Base-by-base conservation (phyloP, 2,797 vertebrate species). In the Sylvia borin region DNA sequence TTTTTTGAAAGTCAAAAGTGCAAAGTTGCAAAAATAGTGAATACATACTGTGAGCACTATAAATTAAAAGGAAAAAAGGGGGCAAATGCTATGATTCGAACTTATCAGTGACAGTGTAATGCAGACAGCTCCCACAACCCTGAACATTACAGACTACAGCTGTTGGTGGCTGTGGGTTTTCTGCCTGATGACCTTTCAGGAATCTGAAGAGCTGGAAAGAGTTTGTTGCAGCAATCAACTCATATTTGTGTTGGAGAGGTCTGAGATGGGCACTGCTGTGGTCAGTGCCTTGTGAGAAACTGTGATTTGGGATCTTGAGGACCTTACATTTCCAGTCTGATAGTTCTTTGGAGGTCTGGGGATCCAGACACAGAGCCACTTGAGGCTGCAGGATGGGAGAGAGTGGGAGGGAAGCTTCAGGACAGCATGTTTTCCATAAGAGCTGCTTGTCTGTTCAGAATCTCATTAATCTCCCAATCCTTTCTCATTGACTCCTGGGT, bases 21-120 rank as follows among this genome's bases (percentile, higher is more conserved):
- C 32, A 87, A 92, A 91, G 21, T 60, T 78, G n/a, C 26, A 87
- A 61, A 82, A 43, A 38, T 25, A 7, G 22, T 66, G 40, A 68
- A 81, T 68, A 29, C 4, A 25, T 43, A 34, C 36, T 68, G 8
- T 38, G 14, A 81, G 8, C 10, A 51, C 21, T 65, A 54, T 43
- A 84, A 88, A 55, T 71, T 7, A n/a, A 38, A 48, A 21, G 13
- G 57, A 53, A 43, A 25, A n/a, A 75, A 42, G 3, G 9, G 51
- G 48, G n/a, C 22, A 94, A 93, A 93, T 54, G 26, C 45, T 88
- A 4, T 58, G 72, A 76, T 79, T 91, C 0, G 6, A 89, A 94
- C 77, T 94, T 95, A 95, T 94, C 94, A 82, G 88, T 92, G 93
- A 87, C 86, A 94, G 51, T 47, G 54, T 47, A 92, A 92, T 79